Evolutionary conservation across 2,888 invertebrate genomes (phyloP).

Genomic region (Phyto melanocephala): DNA sequence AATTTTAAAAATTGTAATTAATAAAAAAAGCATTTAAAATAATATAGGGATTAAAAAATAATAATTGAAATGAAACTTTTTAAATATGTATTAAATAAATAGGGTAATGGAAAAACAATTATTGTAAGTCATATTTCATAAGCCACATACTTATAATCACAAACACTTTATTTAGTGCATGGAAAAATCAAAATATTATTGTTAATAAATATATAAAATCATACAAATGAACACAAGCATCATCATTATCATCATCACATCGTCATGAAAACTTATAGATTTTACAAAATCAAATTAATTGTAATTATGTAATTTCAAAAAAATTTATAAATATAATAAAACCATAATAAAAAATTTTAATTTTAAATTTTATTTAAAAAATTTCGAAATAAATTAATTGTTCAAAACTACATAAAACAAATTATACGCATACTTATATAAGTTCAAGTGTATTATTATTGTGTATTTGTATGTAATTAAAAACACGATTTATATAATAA

Average conservation of each 20-base stretch:
- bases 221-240: no score
- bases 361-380: neutral
- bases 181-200: no score
- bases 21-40: neutral
- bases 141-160: slow-evolving; percentile 15
- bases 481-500: neutral
- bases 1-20: neutral
- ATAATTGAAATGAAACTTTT: slow-evolving; percentile 20
- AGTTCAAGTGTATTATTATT: slow-evolving; percentile 20
- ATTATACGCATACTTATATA: neutral
- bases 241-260: no score
- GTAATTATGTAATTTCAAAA: no score
- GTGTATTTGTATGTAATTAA: slow-evolving; percentile 47
- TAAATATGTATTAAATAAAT: no score
- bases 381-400: neutral
- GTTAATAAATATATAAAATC: no score
- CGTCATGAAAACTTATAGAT: no score
- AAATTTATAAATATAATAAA: no score
- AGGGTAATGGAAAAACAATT: slow-evolving; percentile 18
- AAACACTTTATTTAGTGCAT: neutral
- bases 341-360: neutral
- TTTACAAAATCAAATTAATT: no score
- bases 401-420: neutral
- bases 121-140: slow-evolving; percentile 13
- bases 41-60: slow-evolving; percentile 20